phyloP scores from a whole-genome alignment of 2,797 vertebrate species.

The Podarcis siculus region DNA sequence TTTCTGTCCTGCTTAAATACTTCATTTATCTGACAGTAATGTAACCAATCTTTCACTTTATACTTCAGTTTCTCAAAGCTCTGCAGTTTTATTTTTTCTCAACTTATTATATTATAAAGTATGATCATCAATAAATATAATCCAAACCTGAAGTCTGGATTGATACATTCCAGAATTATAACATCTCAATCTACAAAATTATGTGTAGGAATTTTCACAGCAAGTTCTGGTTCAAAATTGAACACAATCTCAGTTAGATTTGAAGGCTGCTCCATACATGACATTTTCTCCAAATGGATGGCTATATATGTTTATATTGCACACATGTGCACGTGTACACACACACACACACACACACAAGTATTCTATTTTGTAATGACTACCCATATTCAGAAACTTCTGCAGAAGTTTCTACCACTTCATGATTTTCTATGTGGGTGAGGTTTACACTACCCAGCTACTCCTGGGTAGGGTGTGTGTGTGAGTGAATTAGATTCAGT shows the following conservation, averaged over 20 bases:
- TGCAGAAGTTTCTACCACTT: too few species aligned
- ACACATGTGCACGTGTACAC: background rate
- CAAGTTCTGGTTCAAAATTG: background rate
- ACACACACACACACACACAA: background rate
- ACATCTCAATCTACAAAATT: background rate
- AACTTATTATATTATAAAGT: background rate
- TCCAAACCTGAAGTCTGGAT: background rate
- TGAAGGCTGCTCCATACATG: background rate
- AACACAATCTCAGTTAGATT: background rate
- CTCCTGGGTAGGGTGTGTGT: background rate
- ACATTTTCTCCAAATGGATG: background rate
- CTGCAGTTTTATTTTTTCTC: too few species aligned
- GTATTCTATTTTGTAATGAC: too few species aligned
- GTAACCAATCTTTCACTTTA: too few species aligned
- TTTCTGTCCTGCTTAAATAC: too few species aligned
- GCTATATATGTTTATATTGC: background rate
- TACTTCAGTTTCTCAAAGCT: too few species aligned
- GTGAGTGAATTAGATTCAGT: constrained; percentile 6
- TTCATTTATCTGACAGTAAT: too few species aligned
- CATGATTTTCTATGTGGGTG: too few species aligned
- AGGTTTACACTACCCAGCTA: background rate
- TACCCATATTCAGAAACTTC: too few species aligned
- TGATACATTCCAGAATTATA: background rate
- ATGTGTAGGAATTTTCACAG: background rate
- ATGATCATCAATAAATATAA: background rate